Evolutionary conservation across 2,888 invertebrate species (phyloP).

Genomic region (Fragum whitleyi): DNA sequence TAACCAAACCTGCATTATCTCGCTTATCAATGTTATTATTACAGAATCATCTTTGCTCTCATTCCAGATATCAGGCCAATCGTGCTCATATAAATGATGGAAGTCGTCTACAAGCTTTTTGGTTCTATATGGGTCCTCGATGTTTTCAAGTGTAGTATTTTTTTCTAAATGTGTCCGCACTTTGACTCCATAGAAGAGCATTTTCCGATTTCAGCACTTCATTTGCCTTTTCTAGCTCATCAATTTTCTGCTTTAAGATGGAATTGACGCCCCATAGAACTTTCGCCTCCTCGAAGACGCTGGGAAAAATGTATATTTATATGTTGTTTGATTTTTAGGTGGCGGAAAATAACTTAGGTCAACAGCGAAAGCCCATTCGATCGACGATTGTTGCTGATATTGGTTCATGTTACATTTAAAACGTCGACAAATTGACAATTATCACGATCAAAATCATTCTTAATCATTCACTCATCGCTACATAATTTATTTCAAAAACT

Average conservation of each 20-base stretch:
- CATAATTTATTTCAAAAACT: no score
- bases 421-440: no score
- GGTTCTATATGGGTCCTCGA: not conserved
- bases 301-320: no score
- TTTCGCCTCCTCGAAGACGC: no score
- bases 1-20: not conserved
- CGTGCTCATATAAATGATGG: not conserved
- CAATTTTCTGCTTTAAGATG: not conserved
- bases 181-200: not conserved
- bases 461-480: no score
- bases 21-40: not conserved
- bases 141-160: not conserved
- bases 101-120: not conserved
- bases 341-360: no score
- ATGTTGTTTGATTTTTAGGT: no score
- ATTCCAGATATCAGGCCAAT: constrained; percentile 10
- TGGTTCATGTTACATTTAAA: no score
- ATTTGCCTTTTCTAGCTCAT: not conserved
- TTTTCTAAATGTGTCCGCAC: not conserved
- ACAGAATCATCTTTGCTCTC: constrained; percentile 4
- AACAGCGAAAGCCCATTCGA: no score
- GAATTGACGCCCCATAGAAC: no score
- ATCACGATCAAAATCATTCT: no score
- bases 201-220: not conserved
- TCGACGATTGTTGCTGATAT: no score